These are phyloP conservation scores for Halocynthia roretzi DNA, from an alignment of 23 tunicate species.

Conservation along the genomic window DNA sequence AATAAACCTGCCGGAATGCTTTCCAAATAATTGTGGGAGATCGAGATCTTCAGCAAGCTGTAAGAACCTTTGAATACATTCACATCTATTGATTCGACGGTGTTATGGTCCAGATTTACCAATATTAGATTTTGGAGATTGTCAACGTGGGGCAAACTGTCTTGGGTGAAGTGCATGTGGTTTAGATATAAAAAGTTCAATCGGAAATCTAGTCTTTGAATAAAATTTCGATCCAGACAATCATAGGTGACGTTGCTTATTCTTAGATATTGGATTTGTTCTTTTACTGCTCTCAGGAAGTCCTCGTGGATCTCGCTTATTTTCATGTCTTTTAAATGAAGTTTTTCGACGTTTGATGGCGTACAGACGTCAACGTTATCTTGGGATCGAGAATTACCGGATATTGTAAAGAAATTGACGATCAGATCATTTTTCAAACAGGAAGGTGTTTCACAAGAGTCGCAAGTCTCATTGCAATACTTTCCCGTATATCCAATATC, in stretches of 20 bases:
- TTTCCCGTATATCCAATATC: background rate
- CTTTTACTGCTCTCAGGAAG: background rate
- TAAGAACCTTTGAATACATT: background rate
- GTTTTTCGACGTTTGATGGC: slow-evolving; percentile 1
- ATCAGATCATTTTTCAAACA: background rate
- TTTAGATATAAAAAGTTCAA: background rate
- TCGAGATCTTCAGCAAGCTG: background rate
- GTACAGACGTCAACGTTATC: background rate
- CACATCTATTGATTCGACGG: background rate
- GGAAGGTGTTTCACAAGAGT: background rate
- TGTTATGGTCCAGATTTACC: background rate
- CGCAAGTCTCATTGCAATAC: slow-evolving; percentile 5
- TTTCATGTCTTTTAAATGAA: background rate
- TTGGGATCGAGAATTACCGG: too few species aligned
- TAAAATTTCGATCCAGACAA: slow-evolving; percentile 4
- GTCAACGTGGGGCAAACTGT: background rate
- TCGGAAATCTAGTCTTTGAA: background rate
- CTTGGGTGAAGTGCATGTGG: background rate
- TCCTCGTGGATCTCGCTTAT: background rate
- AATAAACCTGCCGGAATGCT: background rate
- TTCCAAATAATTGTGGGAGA: background rate
- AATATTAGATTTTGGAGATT: background rate
- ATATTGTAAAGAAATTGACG: background rate
- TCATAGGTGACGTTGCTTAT: background rate
- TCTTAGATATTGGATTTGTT: background rate